Evolutionary conservation across 2,888 invertebrate species (phyloP).

Genomic region (Epsilonema sp.): DNA sequence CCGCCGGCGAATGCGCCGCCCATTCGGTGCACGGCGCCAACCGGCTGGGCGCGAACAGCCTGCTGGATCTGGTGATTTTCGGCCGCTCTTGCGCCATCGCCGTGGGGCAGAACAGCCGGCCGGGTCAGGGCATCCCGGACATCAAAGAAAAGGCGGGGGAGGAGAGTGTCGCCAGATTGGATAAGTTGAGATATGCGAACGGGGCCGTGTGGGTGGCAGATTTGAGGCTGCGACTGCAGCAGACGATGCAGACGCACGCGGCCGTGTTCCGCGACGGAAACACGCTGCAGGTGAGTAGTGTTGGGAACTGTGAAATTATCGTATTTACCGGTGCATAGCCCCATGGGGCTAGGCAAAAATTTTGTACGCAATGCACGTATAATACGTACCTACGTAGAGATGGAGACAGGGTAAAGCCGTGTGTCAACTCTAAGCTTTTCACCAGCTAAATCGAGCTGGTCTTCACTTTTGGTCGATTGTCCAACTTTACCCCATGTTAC

Average conservation of each 20-base stretch:
- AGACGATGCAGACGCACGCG: slow-evolving; percentile 85
- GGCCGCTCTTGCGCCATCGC: slow-evolving; percentile 81
- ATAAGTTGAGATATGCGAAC: slow-evolving; percentile 53
- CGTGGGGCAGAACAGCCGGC: slow-evolving; percentile 34
- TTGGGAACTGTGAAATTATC: too few species aligned
- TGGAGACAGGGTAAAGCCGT: too few species aligned
- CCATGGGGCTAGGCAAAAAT: too few species aligned
- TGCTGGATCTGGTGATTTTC: slow-evolving; percentile 92
- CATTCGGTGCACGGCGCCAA: slow-evolving; percentile 98
- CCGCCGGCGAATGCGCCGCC: slow-evolving; percentile 80
- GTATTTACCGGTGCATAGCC: too few species aligned
- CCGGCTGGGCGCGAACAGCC: slow-evolving; percentile 88
- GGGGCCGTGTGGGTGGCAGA: slow-evolving; percentile 45
- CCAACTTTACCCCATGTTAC: too few species aligned
- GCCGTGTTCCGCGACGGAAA: slow-evolving; percentile 86
- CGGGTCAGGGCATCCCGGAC: slow-evolving; percentile 55
- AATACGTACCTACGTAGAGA: too few species aligned
- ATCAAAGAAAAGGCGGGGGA: slow-evolving; percentile 70
- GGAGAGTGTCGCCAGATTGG: slow-evolving; percentile 72
- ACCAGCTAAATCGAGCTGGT: too few species aligned
- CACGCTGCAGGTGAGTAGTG: slow-evolving; percentile 46
- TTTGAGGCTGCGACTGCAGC: slow-evolving; percentile 77
- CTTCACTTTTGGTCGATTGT: too few species aligned
- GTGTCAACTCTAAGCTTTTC: too few species aligned
- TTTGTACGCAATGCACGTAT: too few species aligned